Percentiles rank a stretch among this genome's conserved stretches.
phyloP scores from a whole-genome alignment of 2,888 invertebrate genomes.

The Stenotaenia linearis region DNA sequence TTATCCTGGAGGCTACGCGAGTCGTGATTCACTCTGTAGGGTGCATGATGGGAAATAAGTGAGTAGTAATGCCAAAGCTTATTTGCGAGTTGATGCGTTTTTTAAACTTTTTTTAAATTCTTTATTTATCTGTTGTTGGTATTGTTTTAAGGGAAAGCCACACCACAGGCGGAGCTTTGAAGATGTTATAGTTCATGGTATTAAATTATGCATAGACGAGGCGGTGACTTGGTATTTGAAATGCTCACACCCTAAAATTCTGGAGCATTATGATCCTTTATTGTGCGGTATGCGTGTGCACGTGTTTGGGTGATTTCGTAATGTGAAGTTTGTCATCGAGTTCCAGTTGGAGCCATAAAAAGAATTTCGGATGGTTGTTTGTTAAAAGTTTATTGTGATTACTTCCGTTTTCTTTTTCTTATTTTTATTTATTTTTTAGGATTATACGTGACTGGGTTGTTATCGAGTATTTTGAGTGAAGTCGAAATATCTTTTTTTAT shows the following conservation, averaged over 20 bases:
- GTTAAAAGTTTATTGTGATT: constrained; percentile 26
- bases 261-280: neutral
- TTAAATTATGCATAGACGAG: constrained; percentile 12
- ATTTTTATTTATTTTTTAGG: neutral
- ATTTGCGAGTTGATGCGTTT: neutral
- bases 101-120: neutral
- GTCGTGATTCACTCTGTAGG: constrained; percentile 24
- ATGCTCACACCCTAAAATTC: neutral
- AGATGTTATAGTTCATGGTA: neutral
- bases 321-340: neutral
- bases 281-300: neutral
- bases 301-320: neutral
- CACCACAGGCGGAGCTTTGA: neutral
- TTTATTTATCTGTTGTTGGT: neutral
- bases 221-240: neutral
- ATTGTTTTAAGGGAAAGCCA: constrained; percentile 1
- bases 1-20: constrained; percentile 11
- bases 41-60: constrained; percentile 23
- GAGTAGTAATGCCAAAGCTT: constrained; percentile 16
- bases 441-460: constrained; percentile 6
- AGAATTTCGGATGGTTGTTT: neutral
- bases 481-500: neutral
- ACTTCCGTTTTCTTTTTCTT: too few species aligned
- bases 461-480: neutral
- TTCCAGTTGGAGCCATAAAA: neutral